Evolutionary conservation across 2,113 vertebrate genomes (phyloP).

Genomic region (Meriones unguiculatus): DNA sequence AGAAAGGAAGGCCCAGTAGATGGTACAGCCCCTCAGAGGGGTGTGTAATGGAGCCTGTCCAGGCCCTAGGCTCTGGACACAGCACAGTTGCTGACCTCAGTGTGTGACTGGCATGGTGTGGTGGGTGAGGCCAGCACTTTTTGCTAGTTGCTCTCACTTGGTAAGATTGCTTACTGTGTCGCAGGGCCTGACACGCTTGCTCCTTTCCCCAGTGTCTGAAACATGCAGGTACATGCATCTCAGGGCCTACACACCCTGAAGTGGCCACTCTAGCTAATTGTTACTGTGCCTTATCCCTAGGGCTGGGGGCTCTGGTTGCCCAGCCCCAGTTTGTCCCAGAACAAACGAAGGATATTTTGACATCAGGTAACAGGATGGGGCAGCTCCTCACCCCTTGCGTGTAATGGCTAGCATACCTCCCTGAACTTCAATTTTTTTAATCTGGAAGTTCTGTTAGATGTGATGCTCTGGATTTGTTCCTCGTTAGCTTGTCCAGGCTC

Average conservation of each 20-base stretch:
- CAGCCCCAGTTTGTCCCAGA: background rate
- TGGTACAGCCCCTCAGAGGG: background rate
- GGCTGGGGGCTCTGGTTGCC: background rate
- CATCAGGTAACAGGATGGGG: background rate
- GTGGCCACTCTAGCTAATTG: background rate
- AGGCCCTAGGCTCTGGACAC: too few relatives aligned
- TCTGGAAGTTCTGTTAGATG: background rate
- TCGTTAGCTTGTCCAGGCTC: background rate
- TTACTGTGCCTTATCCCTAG: background rate
- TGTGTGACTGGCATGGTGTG: background rate
- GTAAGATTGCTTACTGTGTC: background rate
- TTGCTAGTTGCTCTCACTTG: background rate
- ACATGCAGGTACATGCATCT: background rate
- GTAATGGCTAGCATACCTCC: background rate
- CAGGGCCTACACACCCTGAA: accelerated
- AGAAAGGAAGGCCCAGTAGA: background rate
- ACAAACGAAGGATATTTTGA: background rate
- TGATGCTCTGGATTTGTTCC: background rate
- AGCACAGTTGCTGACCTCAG: background rate
- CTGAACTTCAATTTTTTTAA: background rate
- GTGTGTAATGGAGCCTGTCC: background rate
- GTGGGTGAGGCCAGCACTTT: background rate
- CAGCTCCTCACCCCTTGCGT: background rate
- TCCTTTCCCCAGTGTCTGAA: background rate
- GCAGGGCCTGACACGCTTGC: background rate